These are phyloP conservation scores for Folsomia candida DNA, from an alignment of 2,888 invertebrate species.

Conservation along the genomic window DNA sequence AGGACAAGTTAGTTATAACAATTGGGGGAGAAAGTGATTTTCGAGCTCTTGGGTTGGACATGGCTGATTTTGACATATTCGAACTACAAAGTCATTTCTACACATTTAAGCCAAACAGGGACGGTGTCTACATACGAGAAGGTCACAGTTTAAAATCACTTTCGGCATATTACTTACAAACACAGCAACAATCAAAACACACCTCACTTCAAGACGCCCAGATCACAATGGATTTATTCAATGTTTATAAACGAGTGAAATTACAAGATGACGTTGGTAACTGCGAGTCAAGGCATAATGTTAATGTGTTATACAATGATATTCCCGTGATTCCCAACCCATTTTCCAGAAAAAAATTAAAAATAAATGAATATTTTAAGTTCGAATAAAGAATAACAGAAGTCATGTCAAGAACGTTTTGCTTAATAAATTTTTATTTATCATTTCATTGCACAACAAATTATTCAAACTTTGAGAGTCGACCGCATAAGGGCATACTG, in stretches of 20 bases:
- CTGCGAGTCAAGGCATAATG: background rate
- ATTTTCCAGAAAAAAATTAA: too few species aligned
- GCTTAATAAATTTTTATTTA: too few species aligned
- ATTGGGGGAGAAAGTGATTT: background rate
- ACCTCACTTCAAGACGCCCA: background rate
- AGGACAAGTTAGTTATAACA: conserved; percentile 1
- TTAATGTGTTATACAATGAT: background rate
- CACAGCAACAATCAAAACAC: background rate
- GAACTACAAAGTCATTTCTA: conserved; percentile 8
- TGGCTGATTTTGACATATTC: conserved; percentile 6
- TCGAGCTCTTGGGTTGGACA: background rate
- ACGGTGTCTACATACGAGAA: background rate
- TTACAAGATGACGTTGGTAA: background rate
- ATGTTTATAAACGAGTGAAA: conserved; percentile 7
- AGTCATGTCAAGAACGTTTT: too few species aligned
- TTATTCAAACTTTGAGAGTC: too few species aligned
- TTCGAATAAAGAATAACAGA: too few species aligned
- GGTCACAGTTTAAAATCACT: background rate
- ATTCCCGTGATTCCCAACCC: conserved; percentile 10
- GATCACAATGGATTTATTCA: conserved; percentile 6
- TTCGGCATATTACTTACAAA: background rate
- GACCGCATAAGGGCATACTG: background rate
- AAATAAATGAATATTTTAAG: background rate
- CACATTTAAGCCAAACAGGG: background rate
- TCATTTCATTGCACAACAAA: too few species aligned